Conservation (phyloP, 2,113 vertebrate genomes). For the Bettongia penicillata region DNA sequence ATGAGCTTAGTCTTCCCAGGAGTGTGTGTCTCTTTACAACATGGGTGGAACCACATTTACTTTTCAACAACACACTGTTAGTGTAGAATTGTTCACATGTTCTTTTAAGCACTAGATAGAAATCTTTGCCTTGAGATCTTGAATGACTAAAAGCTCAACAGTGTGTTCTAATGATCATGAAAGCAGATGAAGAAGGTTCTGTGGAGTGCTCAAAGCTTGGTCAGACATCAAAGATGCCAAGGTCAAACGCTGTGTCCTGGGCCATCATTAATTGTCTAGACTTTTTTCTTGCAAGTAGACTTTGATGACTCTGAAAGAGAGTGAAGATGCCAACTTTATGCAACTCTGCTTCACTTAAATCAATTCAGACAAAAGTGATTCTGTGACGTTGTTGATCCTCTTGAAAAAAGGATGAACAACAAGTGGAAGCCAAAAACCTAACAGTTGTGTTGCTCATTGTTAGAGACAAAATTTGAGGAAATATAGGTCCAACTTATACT, state of each 20-base stretch:
- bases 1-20: neutral
- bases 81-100: too few relatives aligned
- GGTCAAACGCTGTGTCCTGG: too few relatives aligned
- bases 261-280: too few relatives aligned
- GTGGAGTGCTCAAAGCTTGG: too few relatives aligned
- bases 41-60: too few relatives aligned
- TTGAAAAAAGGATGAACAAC: neutral
- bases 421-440: neutral
- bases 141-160: neutral
- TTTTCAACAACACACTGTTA: neutral
- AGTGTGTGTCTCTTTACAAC: neutral
- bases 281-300: too few relatives aligned
- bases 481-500: neutral
- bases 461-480: neutral
- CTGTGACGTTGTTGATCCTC: neutral
- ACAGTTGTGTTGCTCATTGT: neutral
- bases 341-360: neutral
- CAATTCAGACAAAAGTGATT: neutral
- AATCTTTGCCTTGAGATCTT: neutral
- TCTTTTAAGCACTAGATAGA: neutral
- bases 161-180: too few relatives aligned
- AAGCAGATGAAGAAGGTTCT: too few relatives aligned
- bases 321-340: too few relatives aligned
- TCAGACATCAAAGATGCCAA: too few relatives aligned
- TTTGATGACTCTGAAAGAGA: too few relatives aligned